Percentiles rank a stretch among this genome's conserved stretches.
Conservation (phyloP, 1,140 invertebrate species). For the Oedothorax gibbosus region DNA sequence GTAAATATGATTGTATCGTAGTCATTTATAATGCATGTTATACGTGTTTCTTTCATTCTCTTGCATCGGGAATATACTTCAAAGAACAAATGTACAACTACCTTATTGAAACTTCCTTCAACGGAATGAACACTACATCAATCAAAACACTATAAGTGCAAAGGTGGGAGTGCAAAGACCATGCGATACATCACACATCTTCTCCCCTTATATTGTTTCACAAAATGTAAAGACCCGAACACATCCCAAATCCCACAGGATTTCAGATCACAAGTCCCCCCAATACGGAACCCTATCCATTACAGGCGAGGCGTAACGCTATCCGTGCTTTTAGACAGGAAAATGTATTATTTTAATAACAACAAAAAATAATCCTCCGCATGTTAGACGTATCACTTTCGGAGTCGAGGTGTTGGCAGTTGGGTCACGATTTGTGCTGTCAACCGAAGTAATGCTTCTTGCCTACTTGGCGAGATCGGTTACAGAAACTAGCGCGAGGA, state of each 20-base stretch:
- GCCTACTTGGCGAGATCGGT: conserved; percentile 53
- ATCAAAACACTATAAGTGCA: too few species aligned
- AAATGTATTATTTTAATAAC: conserved; percentile 46
- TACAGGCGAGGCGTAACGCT: conserved; percentile 36
- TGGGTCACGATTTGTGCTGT: conserved; percentile 46
- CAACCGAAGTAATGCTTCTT: conserved; percentile 41
- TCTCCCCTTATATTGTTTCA: too few species aligned
- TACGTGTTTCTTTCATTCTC: too few species aligned
- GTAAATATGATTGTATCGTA: too few species aligned
- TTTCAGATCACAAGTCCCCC: not conserved
- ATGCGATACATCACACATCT: too few species aligned
- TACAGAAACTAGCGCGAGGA: conserved; percentile 32
- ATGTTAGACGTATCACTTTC: conserved; percentile 43
- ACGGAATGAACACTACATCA: too few species aligned
- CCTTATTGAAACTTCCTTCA: too few species aligned
- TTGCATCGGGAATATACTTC: too few species aligned
- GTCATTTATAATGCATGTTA: too few species aligned
- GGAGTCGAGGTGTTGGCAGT: conserved; percentile 17
- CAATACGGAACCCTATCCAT: conserved; percentile 24
- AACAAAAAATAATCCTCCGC: conserved; percentile 34
- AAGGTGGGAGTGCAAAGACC: too few species aligned
- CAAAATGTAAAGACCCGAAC: too few species aligned
- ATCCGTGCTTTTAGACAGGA: conserved; percentile 50
- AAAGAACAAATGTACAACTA: too few species aligned
- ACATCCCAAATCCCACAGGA: conserved; percentile 14